These are phyloP conservation scores for Torymus texanus DNA, from an alignment of 2,888 invertebrate species.

Conservation along the genomic window DNA sequence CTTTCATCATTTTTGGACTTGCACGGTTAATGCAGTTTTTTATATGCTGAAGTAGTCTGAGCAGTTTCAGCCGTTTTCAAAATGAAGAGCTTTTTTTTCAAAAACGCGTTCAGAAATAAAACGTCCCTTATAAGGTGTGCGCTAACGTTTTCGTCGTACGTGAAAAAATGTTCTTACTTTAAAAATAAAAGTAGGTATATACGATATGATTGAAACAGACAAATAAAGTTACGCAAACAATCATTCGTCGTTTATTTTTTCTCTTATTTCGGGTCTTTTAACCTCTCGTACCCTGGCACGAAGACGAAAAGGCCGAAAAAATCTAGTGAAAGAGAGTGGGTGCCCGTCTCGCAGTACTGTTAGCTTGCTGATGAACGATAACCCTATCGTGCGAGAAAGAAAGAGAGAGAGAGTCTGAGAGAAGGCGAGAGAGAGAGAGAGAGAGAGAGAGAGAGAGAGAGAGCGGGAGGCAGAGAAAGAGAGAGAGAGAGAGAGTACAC, in stretches of 20 bases:
- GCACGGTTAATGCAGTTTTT: conserved; percentile 16
- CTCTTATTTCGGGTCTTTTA: not conserved
- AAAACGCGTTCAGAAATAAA: not conserved
- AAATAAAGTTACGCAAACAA: too few relatives aligned
- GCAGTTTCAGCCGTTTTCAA: not conserved
- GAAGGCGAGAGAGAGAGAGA: conserved; percentile 4
- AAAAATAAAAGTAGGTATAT: not conserved
- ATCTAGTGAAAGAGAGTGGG: conserved; percentile 6
- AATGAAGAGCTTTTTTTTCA: not conserved
- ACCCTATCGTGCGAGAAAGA: conserved; percentile 65
- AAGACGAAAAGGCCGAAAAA: conserved; percentile 19
- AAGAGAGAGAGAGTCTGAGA: conserved; percentile 1
- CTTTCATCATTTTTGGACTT: not conserved
- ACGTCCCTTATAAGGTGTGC: not conserved
- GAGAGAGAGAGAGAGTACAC: conserved; percentile 5
- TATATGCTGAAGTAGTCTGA: conserved; percentile 6
- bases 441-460: too few relatives aligned
- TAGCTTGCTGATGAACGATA: conserved; percentile 71
- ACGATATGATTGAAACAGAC: not conserved
- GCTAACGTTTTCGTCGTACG: not conserved
- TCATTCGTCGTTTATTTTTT: too few relatives aligned
- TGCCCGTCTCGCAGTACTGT: conserved; percentile 57
- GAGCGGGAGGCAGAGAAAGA: too few relatives aligned
- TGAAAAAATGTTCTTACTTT: not conserved
- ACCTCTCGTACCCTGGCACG: not conserved